Conservation (phyloP, 2,797 vertebrate genomes). For the Rhincodon typus region DNA sequence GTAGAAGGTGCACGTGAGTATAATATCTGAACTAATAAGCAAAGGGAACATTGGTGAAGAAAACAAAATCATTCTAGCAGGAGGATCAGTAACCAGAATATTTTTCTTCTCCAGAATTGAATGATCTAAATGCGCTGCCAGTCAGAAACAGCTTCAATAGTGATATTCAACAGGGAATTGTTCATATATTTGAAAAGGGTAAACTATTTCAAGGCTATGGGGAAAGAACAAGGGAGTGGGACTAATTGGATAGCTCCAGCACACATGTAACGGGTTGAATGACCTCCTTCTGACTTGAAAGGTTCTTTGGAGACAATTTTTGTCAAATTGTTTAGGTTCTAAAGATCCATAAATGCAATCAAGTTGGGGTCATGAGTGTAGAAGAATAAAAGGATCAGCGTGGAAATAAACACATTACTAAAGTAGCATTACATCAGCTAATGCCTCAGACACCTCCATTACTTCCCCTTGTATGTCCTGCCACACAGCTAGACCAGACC, state of each 20-base stretch:
- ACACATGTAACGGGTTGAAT: not conserved
- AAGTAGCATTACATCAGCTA: not conserved
- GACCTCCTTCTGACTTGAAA: not conserved
- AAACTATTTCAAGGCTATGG: not conserved
- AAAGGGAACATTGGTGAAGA: not conserved
- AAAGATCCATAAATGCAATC: no score
- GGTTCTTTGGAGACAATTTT: not conserved
- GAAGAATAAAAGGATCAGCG: not conserved
- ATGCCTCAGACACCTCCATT: not conserved
- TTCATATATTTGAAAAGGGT: not conserved
- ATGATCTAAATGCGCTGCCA: not conserved
- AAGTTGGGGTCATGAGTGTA: not conserved
- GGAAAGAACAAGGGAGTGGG: not conserved
- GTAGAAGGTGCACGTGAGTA: not conserved
- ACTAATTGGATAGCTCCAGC: no score
- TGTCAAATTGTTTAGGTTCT: not conserved
- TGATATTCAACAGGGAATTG: not conserved
- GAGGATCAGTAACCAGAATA: not conserved
- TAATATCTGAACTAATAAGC: not conserved
- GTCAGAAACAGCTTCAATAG: not conserved
- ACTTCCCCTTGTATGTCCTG: not conserved
- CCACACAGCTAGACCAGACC: not conserved
- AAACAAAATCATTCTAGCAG: not conserved
- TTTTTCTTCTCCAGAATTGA: not conserved
- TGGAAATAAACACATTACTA: not conserved